Evolutionary conservation across 1,140 invertebrate genomes (phyloP).

Genomic region (Pachyrhynchus sulphureomaculatus): DNA sequence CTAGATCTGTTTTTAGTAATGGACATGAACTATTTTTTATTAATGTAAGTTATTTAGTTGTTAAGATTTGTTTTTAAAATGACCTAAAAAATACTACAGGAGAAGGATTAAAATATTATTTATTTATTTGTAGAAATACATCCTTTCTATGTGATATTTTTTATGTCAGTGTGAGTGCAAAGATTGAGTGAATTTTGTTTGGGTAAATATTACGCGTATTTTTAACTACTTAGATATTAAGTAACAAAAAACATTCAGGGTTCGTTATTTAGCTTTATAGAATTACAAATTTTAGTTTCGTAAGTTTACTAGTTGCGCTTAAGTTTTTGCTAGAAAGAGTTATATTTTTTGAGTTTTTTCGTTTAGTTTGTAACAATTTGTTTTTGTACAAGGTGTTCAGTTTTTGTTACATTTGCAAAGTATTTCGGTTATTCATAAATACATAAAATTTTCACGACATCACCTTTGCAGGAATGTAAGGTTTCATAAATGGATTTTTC

Average conservation of each 20-base stretch:
- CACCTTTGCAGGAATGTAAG: no score
- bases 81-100: slow-evolving; percentile 1
- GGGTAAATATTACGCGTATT: slow-evolving; percentile 3
- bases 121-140: neutral
- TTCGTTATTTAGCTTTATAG: slow-evolving; percentile 24
- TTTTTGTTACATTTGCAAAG: no score
- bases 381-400: no score
- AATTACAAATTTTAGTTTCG: slow-evolving; percentile 8
- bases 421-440: no score
- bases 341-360: neutral
- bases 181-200: neutral
- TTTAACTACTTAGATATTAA: neutral
- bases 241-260: slow-evolving; percentile 19
- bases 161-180: neutral
- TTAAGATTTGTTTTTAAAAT: neutral
- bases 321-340: slow-evolving; percentile 2
- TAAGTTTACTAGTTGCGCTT: slow-evolving; percentile 12
- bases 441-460: no score
- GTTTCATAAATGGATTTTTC: no score
- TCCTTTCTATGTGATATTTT: neutral
- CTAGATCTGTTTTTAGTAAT: neutral
- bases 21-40: neutral
- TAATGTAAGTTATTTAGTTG: slow-evolving; percentile 2
- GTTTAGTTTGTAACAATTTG: neutral
- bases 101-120: neutral